Evolutionary conservation across 2,113 vertebrate species (phyloP).

Genomic region (Mirza zaza): DNA sequence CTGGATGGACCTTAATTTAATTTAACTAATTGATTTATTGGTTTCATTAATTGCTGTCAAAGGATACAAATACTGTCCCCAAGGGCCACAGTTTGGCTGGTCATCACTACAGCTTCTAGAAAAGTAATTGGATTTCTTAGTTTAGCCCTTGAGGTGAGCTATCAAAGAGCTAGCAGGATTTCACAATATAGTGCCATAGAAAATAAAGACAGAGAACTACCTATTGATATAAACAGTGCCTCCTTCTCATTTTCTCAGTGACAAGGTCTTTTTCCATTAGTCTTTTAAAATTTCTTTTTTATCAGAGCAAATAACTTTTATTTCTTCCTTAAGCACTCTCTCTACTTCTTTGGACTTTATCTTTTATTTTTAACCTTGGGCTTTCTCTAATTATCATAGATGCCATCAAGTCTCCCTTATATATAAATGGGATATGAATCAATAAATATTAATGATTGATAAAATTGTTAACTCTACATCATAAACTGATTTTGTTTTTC

Average conservation of each 20-base stretch:
- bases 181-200: slow-evolving; percentile 37
- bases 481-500: not conserved
- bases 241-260: slow-evolving; percentile 44
- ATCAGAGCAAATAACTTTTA: slow-evolving; percentile 67
- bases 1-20: slow-evolving; percentile 73
- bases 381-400: slow-evolving; percentile 28
- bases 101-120: slow-evolving; percentile 70
- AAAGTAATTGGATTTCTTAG: slow-evolving; percentile 78
- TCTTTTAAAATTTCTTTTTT: slow-evolving; percentile 50
- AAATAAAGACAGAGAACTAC: slow-evolving; percentile 62
- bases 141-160: slow-evolving; percentile 69
- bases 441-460: slow-evolving; percentile 15
- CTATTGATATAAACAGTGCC: not conserved
- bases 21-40: slow-evolving; percentile 81
- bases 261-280: slow-evolving; percentile 50
- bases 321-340: slow-evolving; percentile 49
- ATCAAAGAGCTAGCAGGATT: slow-evolving; percentile 60
- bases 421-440: not conserved
- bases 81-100: slow-evolving; percentile 74
- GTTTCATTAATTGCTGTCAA: slow-evolving; percentile 81
- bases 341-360: not conserved
- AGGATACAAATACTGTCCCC: slow-evolving; percentile 76
- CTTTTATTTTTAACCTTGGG: slow-evolving; percentile 7
- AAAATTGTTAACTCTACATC: slow-evolving; percentile 28
- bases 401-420: not conserved